These are phyloP conservation scores for Nymphalis io DNA, from an alignment of 1,140 invertebrate species.

Conservation along the genomic window DNA sequence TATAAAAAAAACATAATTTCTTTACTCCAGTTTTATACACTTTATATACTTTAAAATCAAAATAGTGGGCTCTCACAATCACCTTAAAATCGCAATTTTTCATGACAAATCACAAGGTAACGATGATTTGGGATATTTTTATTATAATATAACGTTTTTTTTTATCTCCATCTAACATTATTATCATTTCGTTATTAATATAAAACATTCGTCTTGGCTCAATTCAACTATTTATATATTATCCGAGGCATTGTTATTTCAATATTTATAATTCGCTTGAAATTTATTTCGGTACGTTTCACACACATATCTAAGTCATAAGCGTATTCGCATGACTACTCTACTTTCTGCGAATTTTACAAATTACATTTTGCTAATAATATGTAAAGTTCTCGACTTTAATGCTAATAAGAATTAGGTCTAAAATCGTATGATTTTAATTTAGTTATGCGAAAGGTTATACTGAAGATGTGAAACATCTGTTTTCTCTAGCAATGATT, in stretches of 20 bases:
- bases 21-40: too few species aligned
- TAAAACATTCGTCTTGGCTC: neutral
- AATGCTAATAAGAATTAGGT: neutral
- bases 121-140: too few species aligned
- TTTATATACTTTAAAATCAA: too few species aligned
- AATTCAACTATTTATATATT: neutral
- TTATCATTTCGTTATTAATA: neutral
- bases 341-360: slow-evolving; percentile 1
- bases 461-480: slow-evolving; percentile 12
- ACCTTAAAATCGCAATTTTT: too few species aligned
- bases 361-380: neutral
- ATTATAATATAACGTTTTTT: too few species aligned
- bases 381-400: neutral
- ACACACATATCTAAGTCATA: slow-evolving; percentile 7
- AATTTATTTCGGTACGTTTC: slow-evolving; percentile 9
- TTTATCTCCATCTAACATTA: too few species aligned
- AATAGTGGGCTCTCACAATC: too few species aligned
- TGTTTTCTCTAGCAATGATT: slow-evolving; percentile 34
- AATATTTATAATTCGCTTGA: slow-evolving; percentile 1
- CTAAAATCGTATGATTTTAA: neutral
- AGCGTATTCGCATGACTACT: slow-evolving; percentile 2
- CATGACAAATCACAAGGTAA: too few species aligned
- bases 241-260: neutral
- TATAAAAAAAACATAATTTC: too few species aligned
- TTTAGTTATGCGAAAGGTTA: neutral